A percentile compares a stretch with the other conserved stretches of the same genome.
Conservation (phyloP, 2,113 vertebrate species). For the Odobenus rosmarus region DNA sequence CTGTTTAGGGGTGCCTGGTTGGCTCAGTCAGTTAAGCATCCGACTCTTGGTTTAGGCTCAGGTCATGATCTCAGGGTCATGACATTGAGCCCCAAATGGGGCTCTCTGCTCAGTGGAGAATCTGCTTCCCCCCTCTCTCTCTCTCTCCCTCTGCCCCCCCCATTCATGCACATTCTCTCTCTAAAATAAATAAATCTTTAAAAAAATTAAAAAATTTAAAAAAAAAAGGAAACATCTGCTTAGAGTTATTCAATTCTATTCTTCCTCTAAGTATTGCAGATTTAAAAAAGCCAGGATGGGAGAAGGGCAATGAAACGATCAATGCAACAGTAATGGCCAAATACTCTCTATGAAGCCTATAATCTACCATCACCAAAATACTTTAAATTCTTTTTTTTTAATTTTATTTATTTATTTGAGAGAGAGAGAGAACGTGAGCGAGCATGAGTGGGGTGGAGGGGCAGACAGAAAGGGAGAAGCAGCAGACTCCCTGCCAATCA, state of each 20-base stretch:
- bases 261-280: neutral
- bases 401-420: neutral
- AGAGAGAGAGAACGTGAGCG: neutral
- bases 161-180: neutral
- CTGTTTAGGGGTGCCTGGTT: neutral
- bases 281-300: neutral
- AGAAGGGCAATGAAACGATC: neutral
- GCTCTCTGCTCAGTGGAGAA: neutral
- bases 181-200: neutral
- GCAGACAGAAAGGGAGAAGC: neutral
- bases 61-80: neutral
- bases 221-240: conserved; percentile 1
- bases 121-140: neutral
- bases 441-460: neutral
- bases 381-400: neutral
- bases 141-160: neutral
- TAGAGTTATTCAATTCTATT: conserved; percentile 5
- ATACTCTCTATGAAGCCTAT: neutral
- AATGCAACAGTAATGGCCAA: conserved; percentile 20
- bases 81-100: neutral
- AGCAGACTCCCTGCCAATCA: neutral
- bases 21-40: neutral
- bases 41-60: neutral
- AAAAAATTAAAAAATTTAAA: neutral
- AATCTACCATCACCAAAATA: conserved; percentile 3